phyloP scores from a whole-genome alignment of 2,888 invertebrate species.

The Sarcophaga caerulescens region DNA sequence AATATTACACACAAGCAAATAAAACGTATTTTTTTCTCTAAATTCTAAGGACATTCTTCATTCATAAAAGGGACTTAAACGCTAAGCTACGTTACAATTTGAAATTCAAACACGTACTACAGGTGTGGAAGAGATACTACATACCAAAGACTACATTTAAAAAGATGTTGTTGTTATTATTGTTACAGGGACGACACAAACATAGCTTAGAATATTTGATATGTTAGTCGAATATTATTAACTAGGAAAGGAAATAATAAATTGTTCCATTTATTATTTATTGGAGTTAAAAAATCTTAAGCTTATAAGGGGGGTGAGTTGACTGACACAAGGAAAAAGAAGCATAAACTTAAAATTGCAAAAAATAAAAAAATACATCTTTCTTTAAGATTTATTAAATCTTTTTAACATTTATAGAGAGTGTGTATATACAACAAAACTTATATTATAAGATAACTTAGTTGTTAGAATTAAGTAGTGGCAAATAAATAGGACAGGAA shows the following conservation, averaged over 20 bases:
- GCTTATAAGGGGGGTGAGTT: neutral
- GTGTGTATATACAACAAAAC: conserved; percentile 40
- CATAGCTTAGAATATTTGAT: conserved; percentile 21
- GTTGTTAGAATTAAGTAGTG: conserved; percentile 33
- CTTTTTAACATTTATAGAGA: neutral
- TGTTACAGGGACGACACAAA: neutral
- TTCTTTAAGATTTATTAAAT: conserved; percentile 47
- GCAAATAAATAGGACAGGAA: conserved; percentile 46
- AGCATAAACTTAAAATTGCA: conserved; percentile 29
- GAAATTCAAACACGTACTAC: conserved; percentile 11
- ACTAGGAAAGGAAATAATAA: neutral
- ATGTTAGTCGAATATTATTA: conserved; percentile 33
- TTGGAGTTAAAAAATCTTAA: neutral
- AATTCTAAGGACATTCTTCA: neutral
- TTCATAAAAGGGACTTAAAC: neutral
- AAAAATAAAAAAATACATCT: neutral
- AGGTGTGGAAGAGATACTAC: neutral
- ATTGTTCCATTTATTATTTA: too few species aligned
- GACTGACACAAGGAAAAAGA: neutral
- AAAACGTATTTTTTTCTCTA: conserved; percentile 1
- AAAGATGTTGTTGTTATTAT: neutral
- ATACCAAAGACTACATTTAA: neutral
- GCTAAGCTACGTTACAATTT: neutral
- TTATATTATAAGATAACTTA: conserved; percentile 23
- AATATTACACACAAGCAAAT: conserved; percentile 36